Base-by-base conservation (phyloP, 1,140 invertebrate species). In the Pachyrhynchus sulphureomaculatus region DNA sequence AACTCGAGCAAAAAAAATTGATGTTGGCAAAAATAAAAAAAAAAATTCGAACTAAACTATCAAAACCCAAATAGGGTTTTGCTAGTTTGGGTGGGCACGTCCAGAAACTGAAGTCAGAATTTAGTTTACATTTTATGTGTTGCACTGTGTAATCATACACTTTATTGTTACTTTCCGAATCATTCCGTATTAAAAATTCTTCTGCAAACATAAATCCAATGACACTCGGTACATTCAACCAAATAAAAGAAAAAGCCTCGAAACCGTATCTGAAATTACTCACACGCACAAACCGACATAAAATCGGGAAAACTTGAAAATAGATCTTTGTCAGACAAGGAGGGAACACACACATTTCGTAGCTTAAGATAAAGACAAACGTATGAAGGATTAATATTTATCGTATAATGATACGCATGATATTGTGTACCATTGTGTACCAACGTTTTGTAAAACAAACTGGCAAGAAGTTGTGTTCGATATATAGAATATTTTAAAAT, bases 341-440 rank as follows among this genome's bases (percentile, higher is more conserved):
- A 17, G 6, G 18, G 17, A 13, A 17, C 9, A 42, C 9, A 42
- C 18, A 20, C 2, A 18, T 18, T 42, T 20, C 10, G 17, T 5
- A 42, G 39, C 18, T 15, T 20, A 20, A 18, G 39, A 42, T 4
- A 42, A 20, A 21, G 39, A 42, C 2, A 3, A 18, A 42, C 34
- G 17, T 37, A 21, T 42, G 6, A 12, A 21, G 42, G 18, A 45
- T 45, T 45, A 45, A 45, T 23, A 45, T 53, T 66, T 55, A 66
- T 63, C 61, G 65, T 57, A 49, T 58, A 55, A 37, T 64, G 61
- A 59, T 67, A 67, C 65, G 65, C 65, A 67, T 67, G 51, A 48
- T 62, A 42, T 29, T 42, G 39, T 67, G 65, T 67, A 60, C 65
- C 65, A 67, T 59, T 58, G 51, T 55, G 65, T 67, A 67, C 65